Base-by-base conservation (phyloP, 2,888 invertebrate genomes). In the Lepidonotus clava region DNA sequence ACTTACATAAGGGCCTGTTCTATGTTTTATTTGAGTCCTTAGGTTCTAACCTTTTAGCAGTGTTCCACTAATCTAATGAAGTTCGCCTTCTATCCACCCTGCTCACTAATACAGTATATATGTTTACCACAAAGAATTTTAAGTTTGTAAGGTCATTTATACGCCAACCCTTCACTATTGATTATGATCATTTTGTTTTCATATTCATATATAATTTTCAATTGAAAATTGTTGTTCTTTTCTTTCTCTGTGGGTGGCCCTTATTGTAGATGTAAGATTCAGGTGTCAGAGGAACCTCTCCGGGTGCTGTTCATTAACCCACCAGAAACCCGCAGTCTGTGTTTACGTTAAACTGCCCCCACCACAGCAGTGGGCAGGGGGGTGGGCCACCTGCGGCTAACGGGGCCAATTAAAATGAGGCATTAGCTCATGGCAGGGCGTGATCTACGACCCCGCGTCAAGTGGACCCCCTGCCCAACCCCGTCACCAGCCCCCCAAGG, bases 311-410 rank as follows among this genome's bases (percentile, higher is more conserved):
- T 46, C 18, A 46, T 46, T 46, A 46, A n/a, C n/a, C n/a, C n/a
- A n/a, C n/a, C n/a, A 61, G 61, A 61, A 61, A 61, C 24, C 24
- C 56, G n/a, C 56, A n/a, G 5, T 5, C 56, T n/a, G 24, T 56
- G 56, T 56, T 11, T 56, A 11, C 24, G 14, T n/a, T 14, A 8
- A 67, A 5, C 32, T 67, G 32, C 67, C 32, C 32, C 34, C n/a
- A 67, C 36, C 38, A 14, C 71, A 71, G 14, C 71, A 71, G 14
- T 18, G 8, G 8, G 8, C 38, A 34, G 71, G 38, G 4, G 36
- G 46, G 46, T 18, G 71, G 8, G 71, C 71, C 71, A 71, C 71
- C 71, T 71, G 71, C 36, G 71, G 21, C 71, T 38, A 2, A 8
- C 18, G 34, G 2, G 36, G 71, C 18, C 36, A 71, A 71, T 34